Conservation (phyloP, 2,113 vertebrate genomes). For the Paradisaea rubra region DNA sequence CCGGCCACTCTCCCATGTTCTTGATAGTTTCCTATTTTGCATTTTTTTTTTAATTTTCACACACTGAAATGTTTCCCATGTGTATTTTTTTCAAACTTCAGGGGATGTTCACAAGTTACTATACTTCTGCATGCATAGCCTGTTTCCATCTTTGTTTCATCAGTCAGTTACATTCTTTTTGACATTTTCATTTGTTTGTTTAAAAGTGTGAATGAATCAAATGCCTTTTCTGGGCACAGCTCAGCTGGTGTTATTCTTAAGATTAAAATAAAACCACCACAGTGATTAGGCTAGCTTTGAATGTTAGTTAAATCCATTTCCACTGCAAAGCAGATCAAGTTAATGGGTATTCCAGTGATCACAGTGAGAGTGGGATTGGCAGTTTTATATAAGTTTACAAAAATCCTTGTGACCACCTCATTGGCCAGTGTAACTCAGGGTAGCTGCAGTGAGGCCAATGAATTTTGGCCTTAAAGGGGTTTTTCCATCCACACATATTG, state of each 20-base stretch:
- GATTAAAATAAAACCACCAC: background rate
- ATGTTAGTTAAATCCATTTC: background rate
- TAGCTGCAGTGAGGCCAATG: background rate
- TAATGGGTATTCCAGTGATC: background rate
- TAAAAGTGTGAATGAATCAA: constrained; percentile 48
- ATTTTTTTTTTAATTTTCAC: constrained; percentile 23
- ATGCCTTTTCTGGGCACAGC: background rate
- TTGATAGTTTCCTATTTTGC: constrained; percentile 47
- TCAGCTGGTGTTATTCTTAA: constrained; percentile 36
- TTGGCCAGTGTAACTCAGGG: background rate
- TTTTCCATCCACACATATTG: background rate
- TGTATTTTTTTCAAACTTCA: constrained; percentile 53
- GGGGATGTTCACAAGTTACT: constrained; percentile 37
- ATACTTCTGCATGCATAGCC: constrained; percentile 28
- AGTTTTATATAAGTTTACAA: background rate
- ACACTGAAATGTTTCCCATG: constrained; percentile 13
- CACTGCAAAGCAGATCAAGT: background rate
- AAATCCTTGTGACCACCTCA: background rate
- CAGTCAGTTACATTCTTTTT: constrained; percentile 41
- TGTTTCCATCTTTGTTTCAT: constrained; percentile 50
- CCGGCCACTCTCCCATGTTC: constrained; percentile 55
- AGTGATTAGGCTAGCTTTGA: background rate
- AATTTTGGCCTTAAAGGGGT: background rate
- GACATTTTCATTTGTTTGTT: constrained; percentile 63
- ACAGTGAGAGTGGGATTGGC: background rate